phyloP scores from a whole-genome alignment of 2,888 invertebrate genomes.

The Leucania comma region DNA sequence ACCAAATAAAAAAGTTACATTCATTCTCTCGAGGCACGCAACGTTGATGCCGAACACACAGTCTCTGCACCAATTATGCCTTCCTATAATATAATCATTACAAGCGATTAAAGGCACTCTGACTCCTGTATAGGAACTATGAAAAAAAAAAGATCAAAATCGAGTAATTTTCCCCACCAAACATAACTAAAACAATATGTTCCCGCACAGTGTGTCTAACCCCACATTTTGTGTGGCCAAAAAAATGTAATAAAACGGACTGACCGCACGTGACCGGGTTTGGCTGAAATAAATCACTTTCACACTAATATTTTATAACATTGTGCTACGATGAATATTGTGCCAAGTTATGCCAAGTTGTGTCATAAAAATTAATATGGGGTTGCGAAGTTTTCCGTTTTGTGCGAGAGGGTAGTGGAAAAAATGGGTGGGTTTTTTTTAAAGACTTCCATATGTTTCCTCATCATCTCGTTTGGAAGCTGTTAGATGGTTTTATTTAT shows the following conservation, averaged over 20 bases:
- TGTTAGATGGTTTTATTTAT: too few species aligned
- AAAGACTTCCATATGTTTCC: not conserved
- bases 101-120: too few species aligned
- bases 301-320: conserved; percentile 85
- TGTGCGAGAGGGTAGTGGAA: conserved; percentile 29
- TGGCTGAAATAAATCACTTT: conserved; percentile 79
- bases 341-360: conserved; percentile 66
- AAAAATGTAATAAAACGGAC: conserved; percentile 86
- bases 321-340: conserved; percentile 73
- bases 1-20: too few species aligned
- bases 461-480: too few species aligned
- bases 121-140: too few species aligned
- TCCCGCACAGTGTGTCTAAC: conserved; percentile 63
- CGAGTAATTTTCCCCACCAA: not conserved
- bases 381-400: conserved; percentile 56
- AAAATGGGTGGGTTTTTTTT: conserved; percentile 11
- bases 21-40: too few species aligned
- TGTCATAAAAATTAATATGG: conserved; percentile 85
- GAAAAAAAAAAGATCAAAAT: not conserved
- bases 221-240: conserved; percentile 70
- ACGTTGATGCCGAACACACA: too few species aligned
- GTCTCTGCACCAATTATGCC: too few species aligned
- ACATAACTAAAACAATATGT: conserved; percentile 60
- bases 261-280: conserved; percentile 81
- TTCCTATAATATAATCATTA: too few species aligned